These are phyloP conservation scores for Vanacampus margaritifer DNA, from an alignment of 2,113 vertebrate genomes.

Conservation along the genomic window DNA sequence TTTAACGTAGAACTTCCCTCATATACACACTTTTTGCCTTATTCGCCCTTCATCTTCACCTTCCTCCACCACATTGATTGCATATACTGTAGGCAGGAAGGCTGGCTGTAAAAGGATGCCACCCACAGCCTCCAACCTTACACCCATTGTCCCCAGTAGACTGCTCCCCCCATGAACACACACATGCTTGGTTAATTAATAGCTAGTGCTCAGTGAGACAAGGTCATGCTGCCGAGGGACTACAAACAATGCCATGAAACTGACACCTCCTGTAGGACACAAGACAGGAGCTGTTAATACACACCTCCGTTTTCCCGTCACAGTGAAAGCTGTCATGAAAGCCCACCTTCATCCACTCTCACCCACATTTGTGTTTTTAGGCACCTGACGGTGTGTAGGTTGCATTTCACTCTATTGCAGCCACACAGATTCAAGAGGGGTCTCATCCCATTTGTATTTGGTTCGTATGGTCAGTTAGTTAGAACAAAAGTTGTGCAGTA, in stretches of 20 bases:
- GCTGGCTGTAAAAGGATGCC: slow-evolving; percentile 32
- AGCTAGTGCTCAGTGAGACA: slow-evolving; percentile 50
- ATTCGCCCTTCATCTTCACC: slow-evolving; percentile 21
- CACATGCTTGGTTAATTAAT: slow-evolving; percentile 57
- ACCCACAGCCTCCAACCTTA: slow-evolving; percentile 33
- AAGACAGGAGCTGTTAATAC: slow-evolving; percentile 36
- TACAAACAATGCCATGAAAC: slow-evolving; percentile 48
- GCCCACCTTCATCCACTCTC: background rate
- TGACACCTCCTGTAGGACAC: slow-evolving; percentile 44
- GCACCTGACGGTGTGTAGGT: background rate
- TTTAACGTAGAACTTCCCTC: slow-evolving; percentile 42
- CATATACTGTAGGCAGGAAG: slow-evolving; percentile 43
- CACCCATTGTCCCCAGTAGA: slow-evolving; percentile 32
- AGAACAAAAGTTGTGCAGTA: too few species aligned
- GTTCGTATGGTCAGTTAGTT: background rate
- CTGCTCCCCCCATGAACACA: slow-evolving; percentile 11
- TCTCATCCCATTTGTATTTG: background rate
- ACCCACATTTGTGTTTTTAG: background rate
- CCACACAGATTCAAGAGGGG: slow-evolving; percentile 19
- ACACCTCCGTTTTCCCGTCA: slow-evolving; percentile 31
- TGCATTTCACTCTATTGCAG: background rate
- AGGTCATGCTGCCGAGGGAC: slow-evolving; percentile 45
- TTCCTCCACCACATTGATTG: slow-evolving; percentile 56
- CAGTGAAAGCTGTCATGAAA: slow-evolving; percentile 8
- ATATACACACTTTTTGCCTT: slow-evolving; percentile 15